Evolutionary conservation across 2,888 invertebrate species (phyloP).

Genomic region (Heliconius erato): DNA sequence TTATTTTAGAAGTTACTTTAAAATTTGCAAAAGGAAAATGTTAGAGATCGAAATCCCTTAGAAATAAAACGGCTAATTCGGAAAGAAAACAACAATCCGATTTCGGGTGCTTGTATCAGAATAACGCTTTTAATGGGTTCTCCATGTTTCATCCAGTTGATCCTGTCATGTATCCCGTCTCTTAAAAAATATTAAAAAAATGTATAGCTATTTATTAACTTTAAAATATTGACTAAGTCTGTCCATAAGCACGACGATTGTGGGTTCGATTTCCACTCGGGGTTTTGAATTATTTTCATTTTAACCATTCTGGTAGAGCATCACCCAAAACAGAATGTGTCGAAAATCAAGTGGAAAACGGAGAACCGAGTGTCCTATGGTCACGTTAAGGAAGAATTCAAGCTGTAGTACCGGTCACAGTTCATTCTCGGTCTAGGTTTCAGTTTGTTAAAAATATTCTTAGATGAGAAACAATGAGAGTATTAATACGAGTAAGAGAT

Average conservation of each 20-base stretch:
- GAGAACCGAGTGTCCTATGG: no score
- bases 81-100: conserved; percentile 18
- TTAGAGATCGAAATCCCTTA: not conserved
- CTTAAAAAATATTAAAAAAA: not conserved
- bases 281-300: no score
- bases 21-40: not conserved
- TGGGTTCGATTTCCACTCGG: not conserved
- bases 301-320: no score
- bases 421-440: no score
- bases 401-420: no score
- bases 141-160: conserved; percentile 5
- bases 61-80: conserved; percentile 9
- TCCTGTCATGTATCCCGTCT: not conserved
- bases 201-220: not conserved
- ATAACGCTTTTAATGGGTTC: conserved; percentile 19
- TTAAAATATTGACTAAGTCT: not conserved
- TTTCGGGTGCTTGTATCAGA: conserved; percentile 5
- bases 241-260: not conserved
- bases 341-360: no score
- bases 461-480: no score
- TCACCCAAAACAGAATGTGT: no score
- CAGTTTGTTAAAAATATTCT: no score
- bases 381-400: no score
- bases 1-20: not conserved
- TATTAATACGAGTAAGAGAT: no score